A percentile compares a stretch with the other conserved stretches of the same genome.
These are phyloP conservation scores for Melanotaenia boesemani DNA, from an alignment of 2,797 vertebrate species.

Conservation along the genomic window DNA sequence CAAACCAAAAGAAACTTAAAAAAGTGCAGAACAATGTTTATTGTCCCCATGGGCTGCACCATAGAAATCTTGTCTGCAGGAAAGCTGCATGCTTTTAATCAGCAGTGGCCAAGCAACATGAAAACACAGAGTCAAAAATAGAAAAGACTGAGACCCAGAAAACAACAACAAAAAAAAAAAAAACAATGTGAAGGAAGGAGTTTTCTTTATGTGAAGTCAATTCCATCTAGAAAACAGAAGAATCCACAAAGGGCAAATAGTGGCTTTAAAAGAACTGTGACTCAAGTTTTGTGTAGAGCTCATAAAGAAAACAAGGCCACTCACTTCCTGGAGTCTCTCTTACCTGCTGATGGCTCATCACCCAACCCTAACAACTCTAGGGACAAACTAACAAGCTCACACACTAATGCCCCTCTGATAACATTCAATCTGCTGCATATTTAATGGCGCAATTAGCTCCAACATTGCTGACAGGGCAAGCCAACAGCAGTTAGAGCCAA, in stretches of 20 bases:
- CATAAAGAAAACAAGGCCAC: conserved; percentile 3
- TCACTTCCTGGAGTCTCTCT: conserved; percentile 6
- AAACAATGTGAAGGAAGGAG: neutral
- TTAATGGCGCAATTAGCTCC: conserved; percentile 67
- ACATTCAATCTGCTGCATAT: conserved; percentile 53
- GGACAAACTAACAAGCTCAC: conserved; percentile 61
- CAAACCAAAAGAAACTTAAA: neutral
- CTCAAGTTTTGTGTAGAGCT: conserved; percentile 5
- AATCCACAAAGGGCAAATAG: neutral
- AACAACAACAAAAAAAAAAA: neutral
- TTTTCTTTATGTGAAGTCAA: neutral
- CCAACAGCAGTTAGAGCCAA: conserved; percentile 52
- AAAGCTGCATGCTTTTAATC: conserved; percentile 11
- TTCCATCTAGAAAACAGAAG: neutral
- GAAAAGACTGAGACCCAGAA: conserved; percentile 17
- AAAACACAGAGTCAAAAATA: conserved; percentile 17
- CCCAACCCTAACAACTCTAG: conserved; percentile 12
- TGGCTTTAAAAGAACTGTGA: neutral
- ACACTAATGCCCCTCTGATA: conserved; percentile 39
- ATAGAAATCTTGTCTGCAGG: neutral
- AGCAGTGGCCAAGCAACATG: neutral
- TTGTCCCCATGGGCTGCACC: neutral
- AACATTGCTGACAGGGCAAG: conserved; percentile 45
- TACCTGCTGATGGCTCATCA: conserved; percentile 44
- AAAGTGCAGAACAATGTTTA: neutral